phyloP scores from a whole-genome alignment of 2,888 invertebrate species.

The Troides aeacus region DNA sequence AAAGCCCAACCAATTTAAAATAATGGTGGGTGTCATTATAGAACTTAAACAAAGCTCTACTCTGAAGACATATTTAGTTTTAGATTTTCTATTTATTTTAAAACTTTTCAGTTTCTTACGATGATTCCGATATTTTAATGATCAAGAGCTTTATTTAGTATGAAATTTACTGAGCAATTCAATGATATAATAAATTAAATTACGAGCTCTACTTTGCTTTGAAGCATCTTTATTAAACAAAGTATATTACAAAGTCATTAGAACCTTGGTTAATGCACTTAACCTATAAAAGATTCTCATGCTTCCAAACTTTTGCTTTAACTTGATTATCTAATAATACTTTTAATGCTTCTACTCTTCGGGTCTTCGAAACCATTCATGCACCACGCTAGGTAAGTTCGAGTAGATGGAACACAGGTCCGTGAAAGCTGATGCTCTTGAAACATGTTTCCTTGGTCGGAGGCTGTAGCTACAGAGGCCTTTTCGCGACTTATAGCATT shows the following conservation, averaged over 20 bases:
- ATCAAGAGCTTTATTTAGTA: not conserved
- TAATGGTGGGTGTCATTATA: too few species aligned
- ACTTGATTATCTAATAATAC: not conserved
- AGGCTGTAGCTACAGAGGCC: too few species aligned
- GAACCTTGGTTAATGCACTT: constrained; percentile 9
- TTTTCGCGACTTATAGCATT: too few species aligned
- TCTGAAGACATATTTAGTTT: too few species aligned
- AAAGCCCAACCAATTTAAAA: too few species aligned
- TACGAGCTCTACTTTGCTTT: constrained; percentile 6
- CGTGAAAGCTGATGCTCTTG: too few species aligned
- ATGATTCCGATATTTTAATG: not conserved
- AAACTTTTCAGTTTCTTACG: not conserved
- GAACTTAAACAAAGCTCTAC: too few species aligned
- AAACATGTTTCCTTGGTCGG: too few species aligned
- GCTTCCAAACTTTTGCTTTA: not conserved
- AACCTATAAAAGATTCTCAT: constrained; percentile 6
- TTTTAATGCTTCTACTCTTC: not conserved
- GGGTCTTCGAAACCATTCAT: too few species aligned
- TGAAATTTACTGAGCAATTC: not conserved
- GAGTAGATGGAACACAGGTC: too few species aligned
- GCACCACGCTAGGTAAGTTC: too few species aligned
- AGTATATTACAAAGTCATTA: constrained; percentile 1
- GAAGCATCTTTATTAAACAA: constrained; percentile 1
- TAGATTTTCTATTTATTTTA: not conserved
- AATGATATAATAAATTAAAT: constrained; percentile 6